A percentile compares a stretch with the other conserved stretches of the same genome.
These are phyloP conservation scores for Bergia puertoricense DNA, from an alignment of 92 coral and sea anemone genomes.

Conservation along the genomic window DNA sequence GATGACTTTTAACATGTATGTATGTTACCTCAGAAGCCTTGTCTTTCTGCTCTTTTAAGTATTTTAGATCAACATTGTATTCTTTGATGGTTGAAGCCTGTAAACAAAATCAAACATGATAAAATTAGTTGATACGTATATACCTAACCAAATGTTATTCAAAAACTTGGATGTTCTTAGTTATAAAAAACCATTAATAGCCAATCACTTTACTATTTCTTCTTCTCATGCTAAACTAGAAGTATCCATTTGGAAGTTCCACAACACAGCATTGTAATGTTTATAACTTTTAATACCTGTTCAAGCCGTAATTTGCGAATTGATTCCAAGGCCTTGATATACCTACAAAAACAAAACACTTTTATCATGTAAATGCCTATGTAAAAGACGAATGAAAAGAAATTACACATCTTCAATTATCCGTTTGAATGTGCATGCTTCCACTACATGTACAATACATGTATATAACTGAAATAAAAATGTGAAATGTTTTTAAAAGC, in stretches of 20 bases:
- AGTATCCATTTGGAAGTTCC: no score
- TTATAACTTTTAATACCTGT: constrained; percentile 48
- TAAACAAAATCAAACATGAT: neutral
- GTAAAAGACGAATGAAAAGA: neutral
- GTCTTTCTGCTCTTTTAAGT: constrained; percentile 84
- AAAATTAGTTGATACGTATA: neutral
- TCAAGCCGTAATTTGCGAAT: constrained; percentile 83
- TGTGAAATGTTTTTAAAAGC: no score
- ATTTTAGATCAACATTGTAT: constrained; percentile 68
- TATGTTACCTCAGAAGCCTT: constrained; percentile 81
- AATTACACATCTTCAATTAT: neutral
- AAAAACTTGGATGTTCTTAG: neutral
- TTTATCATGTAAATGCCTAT: neutral
- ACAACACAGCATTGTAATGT: no score
- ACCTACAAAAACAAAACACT: constrained; percentile 49
- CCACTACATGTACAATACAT: no score
- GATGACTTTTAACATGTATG: neutral
- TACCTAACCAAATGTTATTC: no score
- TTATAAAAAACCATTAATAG: neutral
- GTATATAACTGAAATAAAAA: no score
- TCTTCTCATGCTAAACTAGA: neutral
- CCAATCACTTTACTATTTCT: neutral
- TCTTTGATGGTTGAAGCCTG: constrained; percentile 69
- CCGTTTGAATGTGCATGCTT: neutral
- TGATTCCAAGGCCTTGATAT: constrained; percentile 94